Conservation (phyloP, 2,888 invertebrate species). For the Globia sparganii region DNA sequence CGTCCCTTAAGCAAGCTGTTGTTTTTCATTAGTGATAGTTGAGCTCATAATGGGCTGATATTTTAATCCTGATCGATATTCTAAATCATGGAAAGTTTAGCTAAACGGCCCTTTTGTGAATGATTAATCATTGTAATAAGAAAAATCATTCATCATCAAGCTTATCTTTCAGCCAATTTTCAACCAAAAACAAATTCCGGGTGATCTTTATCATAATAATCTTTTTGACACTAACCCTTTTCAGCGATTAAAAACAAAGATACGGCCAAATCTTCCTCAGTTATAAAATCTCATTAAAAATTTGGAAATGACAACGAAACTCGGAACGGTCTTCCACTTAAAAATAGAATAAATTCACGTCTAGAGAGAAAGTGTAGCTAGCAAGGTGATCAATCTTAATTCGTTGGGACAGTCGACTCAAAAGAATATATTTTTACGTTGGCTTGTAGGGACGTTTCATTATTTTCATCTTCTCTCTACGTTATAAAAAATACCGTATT, state of each 20-base stretch:
- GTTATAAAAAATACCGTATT: constrained; percentile 33
- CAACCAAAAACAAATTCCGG: constrained; percentile 34
- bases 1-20: too few species aligned
- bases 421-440: constrained; percentile 79
- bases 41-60: background rate
- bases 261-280: constrained; percentile 44
- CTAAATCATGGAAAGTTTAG: background rate
- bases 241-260: constrained; percentile 62
- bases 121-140: background rate
- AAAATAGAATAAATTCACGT: constrained; percentile 70
- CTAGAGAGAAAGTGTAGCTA: constrained; percentile 67
- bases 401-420: constrained; percentile 78
- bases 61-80: background rate
- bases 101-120: background rate
- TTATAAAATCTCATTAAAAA: constrained; percentile 65
- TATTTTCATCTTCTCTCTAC: constrained; percentile 66
- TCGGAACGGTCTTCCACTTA: constrained; percentile 57
- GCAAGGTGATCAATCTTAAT: constrained; percentile 82
- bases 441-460: constrained; percentile 73
- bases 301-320: constrained; percentile 59
- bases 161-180: constrained; percentile 11
- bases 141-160: constrained; percentile 16
- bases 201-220: constrained; percentile 53
- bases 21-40: too few species aligned
- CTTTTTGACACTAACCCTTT: constrained; percentile 53